phyloP scores from a whole-genome alignment of 1,140 invertebrate genomes.

The Caenorhabditis briggsae region DNA sequence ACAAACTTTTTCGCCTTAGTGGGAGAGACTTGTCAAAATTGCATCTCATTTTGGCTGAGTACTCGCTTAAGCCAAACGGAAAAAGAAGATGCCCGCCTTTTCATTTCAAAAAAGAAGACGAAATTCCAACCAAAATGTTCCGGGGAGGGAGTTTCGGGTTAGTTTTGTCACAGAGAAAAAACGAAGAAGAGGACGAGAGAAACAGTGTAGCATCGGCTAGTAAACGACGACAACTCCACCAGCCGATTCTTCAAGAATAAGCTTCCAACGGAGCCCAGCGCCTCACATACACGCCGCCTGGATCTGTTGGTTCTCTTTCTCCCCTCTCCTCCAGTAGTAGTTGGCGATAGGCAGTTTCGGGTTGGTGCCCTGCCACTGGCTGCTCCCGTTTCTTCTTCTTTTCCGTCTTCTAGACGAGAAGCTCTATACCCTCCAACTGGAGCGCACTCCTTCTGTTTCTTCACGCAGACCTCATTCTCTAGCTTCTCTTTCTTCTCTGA shows the following conservation, averaged over 20 bases:
- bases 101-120: slow-evolving; percentile 23
- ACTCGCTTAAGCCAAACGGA: slow-evolving; percentile 18
- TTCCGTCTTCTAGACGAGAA: slow-evolving; percentile 42
- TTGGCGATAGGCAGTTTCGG: neutral
- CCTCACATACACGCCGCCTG: neutral
- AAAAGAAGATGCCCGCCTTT: neutral
- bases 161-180: neutral
- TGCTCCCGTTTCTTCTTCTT: neutral
- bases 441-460: neutral
- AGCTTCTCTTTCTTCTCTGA: neutral
- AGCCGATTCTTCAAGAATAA: neutral
- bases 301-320: neutral
- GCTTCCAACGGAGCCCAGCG: neutral
- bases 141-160: slow-evolving; percentile 15
- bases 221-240: slow-evolving; percentile 1
- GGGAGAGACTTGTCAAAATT: slow-evolving; percentile 23
- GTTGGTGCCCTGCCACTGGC: slow-evolving; percentile 14
- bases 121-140: slow-evolving; percentile 52
- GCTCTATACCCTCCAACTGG: neutral
- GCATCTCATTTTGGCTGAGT: slow-evolving; percentile 37
- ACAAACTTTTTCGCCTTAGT: neutral
- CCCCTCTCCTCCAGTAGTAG: slow-evolving; percentile 8
- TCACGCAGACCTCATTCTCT: slow-evolving; percentile 2
- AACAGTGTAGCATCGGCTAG: neutral
- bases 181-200: neutral